Evolutionary conservation across 2,113 vertebrate species (phyloP), one percentile per base, ranked within the genome.

Genomic region (Apus apus): DNA sequence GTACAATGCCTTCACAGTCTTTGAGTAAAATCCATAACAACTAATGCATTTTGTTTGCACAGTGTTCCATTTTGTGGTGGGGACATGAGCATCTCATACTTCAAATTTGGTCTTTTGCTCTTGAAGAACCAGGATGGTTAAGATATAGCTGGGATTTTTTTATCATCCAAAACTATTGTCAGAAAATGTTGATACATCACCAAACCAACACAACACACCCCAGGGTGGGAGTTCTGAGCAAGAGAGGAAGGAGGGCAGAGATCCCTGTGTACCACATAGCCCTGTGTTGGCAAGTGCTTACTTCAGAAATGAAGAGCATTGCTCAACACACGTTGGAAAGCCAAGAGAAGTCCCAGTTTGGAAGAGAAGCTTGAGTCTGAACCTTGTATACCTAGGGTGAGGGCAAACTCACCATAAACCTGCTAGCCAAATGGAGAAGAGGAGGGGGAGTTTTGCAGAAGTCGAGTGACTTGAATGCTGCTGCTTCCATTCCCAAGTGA

Each of bases 261-360:
- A n/a, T 58, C 11, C 18, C 17, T 1, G 0, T 40, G 11, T 36
- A 6, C 9, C 7, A 16, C 5, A 23, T 4, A 40, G n/a, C 5
- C 8, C 40, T 0, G 0, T 27, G 25, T 79, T 46, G 67, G 14
- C 25, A 54, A 12, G 11, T 25, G 11, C 26, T 84, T 1, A 0
- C 26, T 80, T 81, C 61, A 64, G 26, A 85, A 78, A 45, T 8
- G 20, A 40, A 56, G 11, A 75, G 4, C 12, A 5, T 6, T 9
- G 5, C 22, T 71, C 25, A 29, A 4, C 5, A 27, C 6, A 3
- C 13, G 3, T 20, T 1, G 5, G 30, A 51, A 81, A 87, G 15
- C 19, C 20, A 8, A 12, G 8, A 83, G 30, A 40, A 32, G 34
- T 11, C 29, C 12, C 0, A 0, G 9, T 27, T 40, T 57, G 45